Evolutionary conservation across 2,888 invertebrate genomes (phyloP).

Genomic region (Scaptodrosophila latifasciaeformis): DNA sequence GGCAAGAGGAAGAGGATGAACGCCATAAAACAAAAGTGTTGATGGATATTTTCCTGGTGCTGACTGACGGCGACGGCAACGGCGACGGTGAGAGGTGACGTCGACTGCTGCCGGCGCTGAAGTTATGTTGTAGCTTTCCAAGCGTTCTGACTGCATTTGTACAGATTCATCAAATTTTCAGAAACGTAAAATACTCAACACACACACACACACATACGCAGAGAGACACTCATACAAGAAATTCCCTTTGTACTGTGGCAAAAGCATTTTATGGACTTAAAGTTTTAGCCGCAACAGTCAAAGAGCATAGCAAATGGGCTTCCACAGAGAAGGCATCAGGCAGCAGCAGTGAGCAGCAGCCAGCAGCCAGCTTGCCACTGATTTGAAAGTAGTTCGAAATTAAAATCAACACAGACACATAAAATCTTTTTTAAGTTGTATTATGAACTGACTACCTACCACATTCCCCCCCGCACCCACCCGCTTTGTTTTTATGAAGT

Average conservation of each 20-base stretch:
- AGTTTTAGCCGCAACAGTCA: constrained; percentile 45
- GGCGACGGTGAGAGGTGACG: constrained; percentile 40
- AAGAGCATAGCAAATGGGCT: constrained; percentile 59
- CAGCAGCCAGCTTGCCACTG: constrained; percentile 21
- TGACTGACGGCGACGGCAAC: constrained; percentile 51
- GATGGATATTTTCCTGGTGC: constrained; percentile 68
- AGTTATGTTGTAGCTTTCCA: constrained; percentile 1
- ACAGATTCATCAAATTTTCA: constrained; percentile 69
- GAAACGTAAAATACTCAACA: constrained; percentile 58
- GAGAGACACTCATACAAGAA: constrained; percentile 11
- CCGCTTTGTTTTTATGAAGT: constrained; percentile 44
- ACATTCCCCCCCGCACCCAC: background rate
- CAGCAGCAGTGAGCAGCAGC: background rate
- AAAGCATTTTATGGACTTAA: constrained; percentile 67
- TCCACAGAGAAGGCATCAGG: background rate
- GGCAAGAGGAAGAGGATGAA: too few species aligned
- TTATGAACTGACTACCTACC: constrained; percentile 41
- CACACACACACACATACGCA: constrained; percentile 18
- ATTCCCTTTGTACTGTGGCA: constrained; percentile 59
- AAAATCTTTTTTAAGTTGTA: constrained; percentile 58
- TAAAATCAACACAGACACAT: constrained; percentile 51
- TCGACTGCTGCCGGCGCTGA: constrained; percentile 11
- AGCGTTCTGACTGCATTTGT: constrained; percentile 48
- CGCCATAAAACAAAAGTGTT: constrained; percentile 67
- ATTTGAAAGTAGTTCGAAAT: constrained; percentile 60